These are phyloP conservation scores for Eurytoma californica DNA, from an alignment of 2,888 invertebrate species.

Conservation along the genomic window DNA sequence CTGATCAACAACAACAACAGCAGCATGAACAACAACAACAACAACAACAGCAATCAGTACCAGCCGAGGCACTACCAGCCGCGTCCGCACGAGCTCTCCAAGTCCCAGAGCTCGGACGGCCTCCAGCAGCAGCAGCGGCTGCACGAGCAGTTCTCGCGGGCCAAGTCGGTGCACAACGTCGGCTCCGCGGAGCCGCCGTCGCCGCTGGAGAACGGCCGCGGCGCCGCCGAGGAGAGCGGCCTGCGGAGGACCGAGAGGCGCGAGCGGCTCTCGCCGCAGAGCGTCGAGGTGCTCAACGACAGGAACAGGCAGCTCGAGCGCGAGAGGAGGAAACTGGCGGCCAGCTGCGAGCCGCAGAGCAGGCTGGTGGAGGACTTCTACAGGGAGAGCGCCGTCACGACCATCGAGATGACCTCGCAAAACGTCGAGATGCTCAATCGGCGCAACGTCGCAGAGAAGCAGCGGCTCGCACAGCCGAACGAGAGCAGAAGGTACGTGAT, in stretches of 20 bases:
- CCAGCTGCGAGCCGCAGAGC: constrained; percentile 68
- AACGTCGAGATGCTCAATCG: constrained; percentile 71
- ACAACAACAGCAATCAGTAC: constrained; percentile 35
- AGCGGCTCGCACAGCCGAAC: constrained; percentile 15
- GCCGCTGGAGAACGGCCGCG: constrained; percentile 57
- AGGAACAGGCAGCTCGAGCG: constrained; percentile 70
- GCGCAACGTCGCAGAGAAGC: constrained; percentile 62
- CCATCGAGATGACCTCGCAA: constrained; percentile 73
- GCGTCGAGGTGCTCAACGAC: constrained; percentile 70
- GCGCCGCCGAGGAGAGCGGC: constrained; percentile 44
- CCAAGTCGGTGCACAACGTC: constrained; percentile 46
- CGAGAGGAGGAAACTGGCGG: constrained; percentile 69
- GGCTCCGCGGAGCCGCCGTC: constrained; percentile 53
- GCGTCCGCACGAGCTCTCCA: constrained; percentile 62
- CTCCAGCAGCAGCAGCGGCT: constrained; percentile 60
- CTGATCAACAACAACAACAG: constrained; percentile 58
- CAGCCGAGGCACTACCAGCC: constrained; percentile 54
- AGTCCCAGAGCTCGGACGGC: constrained; percentile 71
- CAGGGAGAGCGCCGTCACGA: constrained; percentile 66
- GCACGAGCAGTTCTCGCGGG: constrained; percentile 43
- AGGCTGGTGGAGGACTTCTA: constrained; percentile 66
- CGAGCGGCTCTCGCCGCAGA: constrained; percentile 70
- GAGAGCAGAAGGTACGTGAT: constrained; percentile 38
- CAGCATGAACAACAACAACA: constrained; percentile 34
- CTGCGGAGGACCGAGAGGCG: constrained; percentile 48